Percentiles rank a stretch among this genome's conserved stretches.
Conservation (phyloP, 2,113 vertebrate genomes). For the Embiotoca jacksoni region DNA sequence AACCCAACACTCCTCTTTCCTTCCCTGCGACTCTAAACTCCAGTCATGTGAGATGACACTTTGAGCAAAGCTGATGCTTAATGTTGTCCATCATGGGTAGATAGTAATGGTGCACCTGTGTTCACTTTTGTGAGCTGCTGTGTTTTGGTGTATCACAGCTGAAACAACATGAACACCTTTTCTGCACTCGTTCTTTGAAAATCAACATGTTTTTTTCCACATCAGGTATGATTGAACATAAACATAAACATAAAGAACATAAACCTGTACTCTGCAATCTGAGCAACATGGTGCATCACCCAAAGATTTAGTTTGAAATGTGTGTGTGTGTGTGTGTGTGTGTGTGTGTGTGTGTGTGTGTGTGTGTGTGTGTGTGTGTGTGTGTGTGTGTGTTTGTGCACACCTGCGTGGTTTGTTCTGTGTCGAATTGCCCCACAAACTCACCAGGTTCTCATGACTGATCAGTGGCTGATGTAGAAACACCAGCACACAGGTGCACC, state of each 20-base stretch:
- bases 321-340: constrained; percentile 2
- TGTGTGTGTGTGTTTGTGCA: not conserved
- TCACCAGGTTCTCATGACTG: constrained; percentile 57
- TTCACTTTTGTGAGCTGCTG: not conserved
- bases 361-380: not conserved
- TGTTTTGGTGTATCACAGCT: not conserved
- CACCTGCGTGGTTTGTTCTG: constrained; percentile 59
- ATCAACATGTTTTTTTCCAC: not conserved
- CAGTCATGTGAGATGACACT: constrained; percentile 40
- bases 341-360: not conserved
- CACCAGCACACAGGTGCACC: constrained; percentile 71
- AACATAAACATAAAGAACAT: no score
- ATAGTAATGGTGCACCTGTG: constrained; percentile 10
- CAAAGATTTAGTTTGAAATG: no score
- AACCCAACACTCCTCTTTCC: constrained; percentile 54
- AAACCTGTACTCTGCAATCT: no score
- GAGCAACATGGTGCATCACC: no score
- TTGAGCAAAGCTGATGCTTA: constrained; percentile 31
- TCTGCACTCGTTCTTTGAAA: constrained; percentile 7
- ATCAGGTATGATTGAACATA: not conserved
- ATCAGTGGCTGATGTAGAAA: constrained; percentile 68
- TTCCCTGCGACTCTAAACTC: constrained; percentile 39
- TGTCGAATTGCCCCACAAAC: constrained; percentile 65
- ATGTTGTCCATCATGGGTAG: not conserved
- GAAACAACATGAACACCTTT: not conserved